Evolutionary conservation across 2,113 vertebrate species (phyloP).

Genomic region (Dinomys branickii): DNA sequence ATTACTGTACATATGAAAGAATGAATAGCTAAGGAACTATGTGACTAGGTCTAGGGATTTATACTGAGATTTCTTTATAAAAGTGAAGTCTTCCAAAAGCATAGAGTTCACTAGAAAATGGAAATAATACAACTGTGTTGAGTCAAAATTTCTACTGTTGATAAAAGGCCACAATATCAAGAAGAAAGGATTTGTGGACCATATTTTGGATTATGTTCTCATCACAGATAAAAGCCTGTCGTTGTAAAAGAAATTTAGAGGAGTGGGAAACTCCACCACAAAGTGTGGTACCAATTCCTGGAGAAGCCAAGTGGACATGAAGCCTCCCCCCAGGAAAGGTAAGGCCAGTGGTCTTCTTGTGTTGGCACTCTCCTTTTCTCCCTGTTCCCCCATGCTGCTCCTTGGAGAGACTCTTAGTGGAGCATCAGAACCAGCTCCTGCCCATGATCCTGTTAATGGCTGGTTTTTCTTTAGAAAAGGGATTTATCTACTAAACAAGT

Average conservation of each 20-base stretch:
- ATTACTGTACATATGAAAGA: not conserved
- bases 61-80: not conserved
- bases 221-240: constrained; percentile 43
- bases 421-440: not conserved
- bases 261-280: not conserved
- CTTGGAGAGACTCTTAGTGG: not conserved
- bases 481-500: not conserved
- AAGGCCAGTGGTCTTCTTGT: not conserved
- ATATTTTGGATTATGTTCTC: not conserved
- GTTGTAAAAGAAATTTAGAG: not conserved
- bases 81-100: not conserved
- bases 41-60: not conserved
- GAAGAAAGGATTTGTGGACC: not conserved
- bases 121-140: not conserved
- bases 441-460: not conserved
- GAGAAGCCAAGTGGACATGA: constrained; percentile 70
- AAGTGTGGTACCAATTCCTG: not conserved
- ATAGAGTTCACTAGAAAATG: not conserved
- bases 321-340: constrained; percentile 63
- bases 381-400: not conserved
- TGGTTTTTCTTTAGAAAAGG: not conserved
- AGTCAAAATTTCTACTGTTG: not conserved
- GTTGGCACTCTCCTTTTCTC: fast-evolving
- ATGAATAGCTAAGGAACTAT: not conserved
- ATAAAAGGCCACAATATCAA: not conserved